Conservation (phyloP, 1,140 invertebrate species). For the Leptinotarsa defecta region DNA sequence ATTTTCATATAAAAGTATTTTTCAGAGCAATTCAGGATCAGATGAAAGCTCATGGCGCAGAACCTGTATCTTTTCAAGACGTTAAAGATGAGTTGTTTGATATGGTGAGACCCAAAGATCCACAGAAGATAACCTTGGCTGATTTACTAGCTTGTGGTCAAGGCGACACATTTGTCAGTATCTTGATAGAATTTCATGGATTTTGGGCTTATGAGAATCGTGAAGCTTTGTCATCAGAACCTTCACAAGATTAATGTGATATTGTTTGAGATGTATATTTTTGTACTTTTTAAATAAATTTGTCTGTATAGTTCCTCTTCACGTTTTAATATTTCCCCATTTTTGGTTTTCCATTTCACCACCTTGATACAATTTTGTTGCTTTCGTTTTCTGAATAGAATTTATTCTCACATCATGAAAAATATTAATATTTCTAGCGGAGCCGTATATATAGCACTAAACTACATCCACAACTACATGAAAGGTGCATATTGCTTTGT, state of each 20-base stretch:
- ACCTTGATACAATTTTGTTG: too few relatives aligned
- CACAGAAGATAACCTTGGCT: conserved; percentile 82
- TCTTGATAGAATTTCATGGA: conserved; percentile 93
- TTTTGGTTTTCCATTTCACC: too few relatives aligned
- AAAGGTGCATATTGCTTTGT: too few relatives aligned
- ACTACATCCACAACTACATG: too few relatives aligned
- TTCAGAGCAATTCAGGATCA: conserved; percentile 88
- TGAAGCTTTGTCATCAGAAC: conserved; percentile 73
- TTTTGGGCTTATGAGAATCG: conserved; percentile 96
- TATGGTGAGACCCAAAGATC: conserved; percentile 90
- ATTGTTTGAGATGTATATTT: neutral
- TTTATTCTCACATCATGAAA: too few relatives aligned
- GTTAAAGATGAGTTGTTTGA: conserved; percentile 98
- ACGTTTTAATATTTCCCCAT: too few relatives aligned
- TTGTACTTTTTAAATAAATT: neutral
- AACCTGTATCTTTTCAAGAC: conserved; percentile 89
- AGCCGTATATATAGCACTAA: too few relatives aligned
- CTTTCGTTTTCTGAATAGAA: too few relatives aligned
- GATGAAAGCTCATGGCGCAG: conserved; percentile 81
- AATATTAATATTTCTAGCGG: too few relatives aligned
- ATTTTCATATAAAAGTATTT: conserved; percentile 58
- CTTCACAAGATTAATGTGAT: conserved; percentile 44
- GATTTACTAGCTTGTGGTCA: conserved; percentile 83
- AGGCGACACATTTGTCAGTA: conserved; percentile 91
- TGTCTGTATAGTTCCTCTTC: neutral